Base-by-base conservation (phyloP, 2,113 vertebrate genomes). In the Turnix velox region DNA sequence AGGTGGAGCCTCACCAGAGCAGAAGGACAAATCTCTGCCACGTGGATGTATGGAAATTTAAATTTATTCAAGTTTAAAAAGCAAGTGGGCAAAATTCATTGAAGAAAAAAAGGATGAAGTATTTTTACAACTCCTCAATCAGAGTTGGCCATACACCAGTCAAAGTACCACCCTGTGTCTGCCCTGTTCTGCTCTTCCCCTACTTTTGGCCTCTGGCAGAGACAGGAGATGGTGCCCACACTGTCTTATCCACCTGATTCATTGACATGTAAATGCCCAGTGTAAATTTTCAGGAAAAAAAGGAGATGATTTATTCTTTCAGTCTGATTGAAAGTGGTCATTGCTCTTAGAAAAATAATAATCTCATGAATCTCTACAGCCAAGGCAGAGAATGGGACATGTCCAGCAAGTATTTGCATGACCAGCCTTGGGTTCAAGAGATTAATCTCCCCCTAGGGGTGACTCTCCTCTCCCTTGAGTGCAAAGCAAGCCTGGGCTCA, bases 401-500 rank as follows among this genome's bases (percentile, higher is more conserved):
- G 73, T 91, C 87, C 90, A 89, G 71, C 4, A 42, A 51, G 54
- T 17, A 84, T 94, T 92, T 87, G 28, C 90, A 89, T 79, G 61
- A 72, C 18, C 66, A 49, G 1, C 66, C 48, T 45, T 82, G 52
- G 65, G 52, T 84, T 86, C 35, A 81, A 30, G 84, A 82, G 73
- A 43, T 78, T 43, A 84, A 91, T 79, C n/a, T 92, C 31, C 27
- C 81, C 45, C 61, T 82, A 2, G 16, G 81, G 93, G 10, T 75
- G 74, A 87, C 52, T 95, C 77, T 95, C 22, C 39, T 92, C 69
- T 94, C 43, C 66, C 74, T 4, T 48, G 69, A 78, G 89, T 93
- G 89, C 90, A 92, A 61, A 92, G 80, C 77, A 93, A 91, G 62
- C 69, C 71, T 72, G 25, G 66, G 71, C 93, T 85, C 84, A 92